Conservation (phyloP, 2,888 invertebrate species). For the Busseola fusca region DNA sequence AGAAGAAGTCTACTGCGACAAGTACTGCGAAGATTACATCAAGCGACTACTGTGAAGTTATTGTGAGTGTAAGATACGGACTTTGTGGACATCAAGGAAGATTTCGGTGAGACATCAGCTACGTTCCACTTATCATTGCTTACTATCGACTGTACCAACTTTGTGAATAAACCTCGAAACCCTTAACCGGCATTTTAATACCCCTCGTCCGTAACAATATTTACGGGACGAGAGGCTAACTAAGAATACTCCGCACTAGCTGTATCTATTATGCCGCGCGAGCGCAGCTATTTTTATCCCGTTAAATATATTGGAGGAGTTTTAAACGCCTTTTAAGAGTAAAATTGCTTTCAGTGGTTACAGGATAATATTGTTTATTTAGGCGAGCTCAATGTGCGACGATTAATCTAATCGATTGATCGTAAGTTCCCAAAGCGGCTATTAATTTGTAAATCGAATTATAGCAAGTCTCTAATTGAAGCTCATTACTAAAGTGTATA, state of each 20-base stretch:
- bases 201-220: no score
- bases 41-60: no score
- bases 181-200: no score
- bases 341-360: constrained; percentile 35
- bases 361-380: constrained; percentile 2
- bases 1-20: no score
- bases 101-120: no score
- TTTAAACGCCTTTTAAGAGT: constrained; percentile 29
- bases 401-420: constrained; percentile 16
- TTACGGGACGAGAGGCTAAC: not conserved
- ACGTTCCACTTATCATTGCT: no score
- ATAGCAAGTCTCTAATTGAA: constrained; percentile 44
- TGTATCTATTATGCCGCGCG: not conserved
- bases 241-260: not conserved
- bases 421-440: constrained; percentile 14
- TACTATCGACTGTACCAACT: no score
- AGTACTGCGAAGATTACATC: no score
- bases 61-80: no score
- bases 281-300: constrained; percentile 3
- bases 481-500: constrained; percentile 39
- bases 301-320: not conserved
- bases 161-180: no score
- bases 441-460: constrained; percentile 53
- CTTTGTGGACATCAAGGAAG: no score
- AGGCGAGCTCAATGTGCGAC: not conserved